A percentile compares a stretch with the other conserved stretches of the same genome.
phyloP scores from a whole-genome alignment of 2,888 invertebrate species.

The Volucella inanis region DNA sequence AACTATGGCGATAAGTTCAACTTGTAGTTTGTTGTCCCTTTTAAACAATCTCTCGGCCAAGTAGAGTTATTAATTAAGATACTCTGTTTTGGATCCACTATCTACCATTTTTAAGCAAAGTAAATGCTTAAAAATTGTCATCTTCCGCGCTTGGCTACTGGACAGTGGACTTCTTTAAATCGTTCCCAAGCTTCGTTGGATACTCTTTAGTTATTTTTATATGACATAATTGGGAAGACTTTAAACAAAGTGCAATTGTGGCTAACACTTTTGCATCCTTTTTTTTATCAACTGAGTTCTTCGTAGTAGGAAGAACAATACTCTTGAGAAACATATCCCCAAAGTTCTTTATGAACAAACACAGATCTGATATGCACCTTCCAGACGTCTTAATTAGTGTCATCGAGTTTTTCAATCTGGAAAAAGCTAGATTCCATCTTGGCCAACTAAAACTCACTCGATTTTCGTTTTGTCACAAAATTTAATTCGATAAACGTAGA shows the following conservation, averaged over 20 bases:
- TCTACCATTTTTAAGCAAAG: slow-evolving; percentile 44
- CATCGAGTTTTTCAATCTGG: too few relatives aligned
- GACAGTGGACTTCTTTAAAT: slow-evolving; percentile 47
- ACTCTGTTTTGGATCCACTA: slow-evolving; percentile 29
- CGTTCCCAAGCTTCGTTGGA: slow-evolving; percentile 55
- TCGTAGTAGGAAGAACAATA: slow-evolving; percentile 44
- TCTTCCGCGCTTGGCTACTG: slow-evolving; percentile 59
- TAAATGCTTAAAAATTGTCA: slow-evolving; percentile 49
- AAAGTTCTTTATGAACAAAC: slow-evolving; percentile 1
- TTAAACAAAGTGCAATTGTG: slow-evolving; percentile 53
- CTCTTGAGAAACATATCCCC: slow-evolving; percentile 17
- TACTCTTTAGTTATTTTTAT: slow-evolving; percentile 39
- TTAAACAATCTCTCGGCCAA: slow-evolving; percentile 51
- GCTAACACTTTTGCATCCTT: slow-evolving; percentile 67
- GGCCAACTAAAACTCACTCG: too few relatives aligned
- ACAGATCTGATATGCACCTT: too few relatives aligned
- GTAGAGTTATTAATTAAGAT: slow-evolving; percentile 56
- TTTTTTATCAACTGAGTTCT: background rate
- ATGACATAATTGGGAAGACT: slow-evolving; percentile 54
- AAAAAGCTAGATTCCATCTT: too few relatives aligned
- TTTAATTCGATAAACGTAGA: too few relatives aligned
- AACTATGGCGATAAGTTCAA: slow-evolving; percentile 28
- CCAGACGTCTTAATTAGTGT: too few relatives aligned
- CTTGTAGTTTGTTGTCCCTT: slow-evolving; percentile 40
- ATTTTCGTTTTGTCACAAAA: too few relatives aligned